Conservation (phyloP, 2,797 vertebrate genomes). For the Moxostoma hubbsi region DNA sequence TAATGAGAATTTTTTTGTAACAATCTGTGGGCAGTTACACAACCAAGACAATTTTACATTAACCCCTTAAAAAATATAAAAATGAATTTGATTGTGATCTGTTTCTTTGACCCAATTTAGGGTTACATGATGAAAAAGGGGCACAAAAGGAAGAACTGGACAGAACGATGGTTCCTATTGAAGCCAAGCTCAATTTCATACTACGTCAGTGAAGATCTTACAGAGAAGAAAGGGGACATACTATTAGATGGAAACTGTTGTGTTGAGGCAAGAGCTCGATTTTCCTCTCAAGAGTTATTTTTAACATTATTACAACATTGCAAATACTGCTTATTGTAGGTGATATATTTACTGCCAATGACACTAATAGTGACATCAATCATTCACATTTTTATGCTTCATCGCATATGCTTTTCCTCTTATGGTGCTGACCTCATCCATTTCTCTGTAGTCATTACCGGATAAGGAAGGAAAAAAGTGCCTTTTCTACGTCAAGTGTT, state of each 20-base stretch:
- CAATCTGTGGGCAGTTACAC: no score
- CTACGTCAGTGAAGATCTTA: constrained; percentile 89
- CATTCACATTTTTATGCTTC: neutral
- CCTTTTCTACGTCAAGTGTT: constrained; percentile 91
- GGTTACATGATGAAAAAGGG: constrained; percentile 98
- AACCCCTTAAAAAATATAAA: no score
- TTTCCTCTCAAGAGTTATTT: neutral
- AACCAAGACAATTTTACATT: no score
- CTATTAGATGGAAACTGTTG: constrained; percentile 86
- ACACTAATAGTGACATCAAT: constrained; percentile 7
- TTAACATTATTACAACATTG: neutral
- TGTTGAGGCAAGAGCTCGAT: constrained; percentile 83
- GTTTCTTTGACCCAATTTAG: constrained; percentile 68
- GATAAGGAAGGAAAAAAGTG: constrained; percentile 98
- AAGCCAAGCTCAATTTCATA: constrained; percentile 89
- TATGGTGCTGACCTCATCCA: constrained; percentile 28
- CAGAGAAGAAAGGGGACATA: constrained; percentile 94
- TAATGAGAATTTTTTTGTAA: no score
- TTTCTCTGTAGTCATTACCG: constrained; percentile 81
- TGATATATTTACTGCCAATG: neutral
- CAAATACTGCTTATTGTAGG: no score
- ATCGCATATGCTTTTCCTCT: constrained; percentile 41
- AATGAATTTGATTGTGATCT: neutral
- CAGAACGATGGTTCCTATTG: constrained; percentile 95
- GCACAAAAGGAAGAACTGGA: constrained; percentile 98